A percentile compares a stretch with the other conserved stretches of the same genome.
Evolutionary conservation across 2,888 invertebrate species (phyloP).

Genomic region (Colostygia pectinataria): DNA sequence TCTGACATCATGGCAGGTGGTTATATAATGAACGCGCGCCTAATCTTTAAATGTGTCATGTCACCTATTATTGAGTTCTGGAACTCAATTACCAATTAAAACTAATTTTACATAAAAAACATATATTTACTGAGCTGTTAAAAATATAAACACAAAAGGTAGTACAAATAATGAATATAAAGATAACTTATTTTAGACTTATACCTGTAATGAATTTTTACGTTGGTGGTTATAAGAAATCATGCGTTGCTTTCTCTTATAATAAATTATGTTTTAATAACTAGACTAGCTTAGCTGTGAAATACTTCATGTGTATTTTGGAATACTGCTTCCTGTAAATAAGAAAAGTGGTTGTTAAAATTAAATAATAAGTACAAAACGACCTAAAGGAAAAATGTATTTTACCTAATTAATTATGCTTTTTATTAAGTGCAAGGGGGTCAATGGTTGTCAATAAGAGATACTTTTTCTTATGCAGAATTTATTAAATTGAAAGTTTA

Average conservation of each 20-base stretch:
- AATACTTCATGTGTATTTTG: slow-evolving; percentile 81
- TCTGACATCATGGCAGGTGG: slow-evolving; percentile 26
- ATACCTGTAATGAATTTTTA: slow-evolving; percentile 59
- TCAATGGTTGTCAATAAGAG: slow-evolving; percentile 58
- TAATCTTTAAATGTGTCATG: neutral
- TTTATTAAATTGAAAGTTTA: slow-evolving; percentile 76
- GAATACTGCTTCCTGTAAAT: slow-evolving; percentile 80
- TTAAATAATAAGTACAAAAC: slow-evolving; percentile 4
- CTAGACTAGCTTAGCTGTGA: slow-evolving; percentile 72
- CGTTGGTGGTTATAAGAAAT: slow-evolving; percentile 68
- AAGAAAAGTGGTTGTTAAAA: slow-evolving; percentile 50
- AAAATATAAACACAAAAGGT: slow-evolving; percentile 35
- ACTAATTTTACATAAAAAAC: slow-evolving; percentile 34
- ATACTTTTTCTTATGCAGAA: slow-evolving; percentile 65
- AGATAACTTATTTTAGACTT: slow-evolving; percentile 67
- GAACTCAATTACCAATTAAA: slow-evolving; percentile 35
- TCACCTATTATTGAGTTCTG: slow-evolving; percentile 2
- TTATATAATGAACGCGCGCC: neutral
- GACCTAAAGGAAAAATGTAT: neutral
- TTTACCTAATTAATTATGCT: neutral
- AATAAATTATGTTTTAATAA: slow-evolving; percentile 51
- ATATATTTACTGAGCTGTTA: slow-evolving; percentile 32
- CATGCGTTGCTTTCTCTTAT: slow-evolving; percentile 75
- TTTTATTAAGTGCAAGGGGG: slow-evolving; percentile 41
- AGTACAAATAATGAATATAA: slow-evolving; percentile 45